These are phyloP conservation scores for Stenurella melanura DNA, from an alignment of 2,888 invertebrate genomes.

Conservation along the genomic window DNA sequence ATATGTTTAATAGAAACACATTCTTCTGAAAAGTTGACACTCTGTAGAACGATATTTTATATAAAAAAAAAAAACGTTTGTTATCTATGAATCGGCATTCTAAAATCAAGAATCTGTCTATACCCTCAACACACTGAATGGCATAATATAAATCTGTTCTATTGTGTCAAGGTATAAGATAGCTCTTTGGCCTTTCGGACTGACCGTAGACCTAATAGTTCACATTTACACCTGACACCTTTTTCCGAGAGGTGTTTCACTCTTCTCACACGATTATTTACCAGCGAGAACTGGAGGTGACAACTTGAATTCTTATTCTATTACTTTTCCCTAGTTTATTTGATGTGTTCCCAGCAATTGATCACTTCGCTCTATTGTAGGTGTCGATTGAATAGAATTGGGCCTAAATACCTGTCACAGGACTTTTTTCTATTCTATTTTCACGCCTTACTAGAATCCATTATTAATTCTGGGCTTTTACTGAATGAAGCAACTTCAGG, in stretches of 20 bases:
- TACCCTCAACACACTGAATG: background rate
- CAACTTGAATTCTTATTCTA: constrained; percentile 46
- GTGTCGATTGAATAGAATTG: constrained; percentile 47
- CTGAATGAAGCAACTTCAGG: background rate
- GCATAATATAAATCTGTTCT: background rate
- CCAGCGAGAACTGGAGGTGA: constrained; percentile 38
- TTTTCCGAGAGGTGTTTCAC: constrained; percentile 21
- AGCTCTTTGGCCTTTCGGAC: background rate
- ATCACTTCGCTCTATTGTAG: constrained; percentile 45
- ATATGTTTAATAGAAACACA: no score
- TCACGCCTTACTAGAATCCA: background rate
- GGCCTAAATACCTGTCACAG: constrained; percentile 46
- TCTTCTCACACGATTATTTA: constrained; percentile 33
- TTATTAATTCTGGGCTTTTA: background rate
- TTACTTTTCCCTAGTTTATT: constrained; percentile 45
- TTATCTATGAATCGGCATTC: background rate
- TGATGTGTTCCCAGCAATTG: constrained; percentile 47
- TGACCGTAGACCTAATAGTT: background rate
- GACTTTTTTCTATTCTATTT: background rate
- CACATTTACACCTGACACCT: constrained; percentile 34
- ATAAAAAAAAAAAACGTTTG: no score
- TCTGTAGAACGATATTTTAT: no score
- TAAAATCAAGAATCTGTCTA: background rate
- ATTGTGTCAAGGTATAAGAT: constrained; percentile 6
- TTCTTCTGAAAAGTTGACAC: no score